phyloP scores from a whole-genome alignment of 2,113 vertebrate species.

The Oreocharis arfaki region DNA sequence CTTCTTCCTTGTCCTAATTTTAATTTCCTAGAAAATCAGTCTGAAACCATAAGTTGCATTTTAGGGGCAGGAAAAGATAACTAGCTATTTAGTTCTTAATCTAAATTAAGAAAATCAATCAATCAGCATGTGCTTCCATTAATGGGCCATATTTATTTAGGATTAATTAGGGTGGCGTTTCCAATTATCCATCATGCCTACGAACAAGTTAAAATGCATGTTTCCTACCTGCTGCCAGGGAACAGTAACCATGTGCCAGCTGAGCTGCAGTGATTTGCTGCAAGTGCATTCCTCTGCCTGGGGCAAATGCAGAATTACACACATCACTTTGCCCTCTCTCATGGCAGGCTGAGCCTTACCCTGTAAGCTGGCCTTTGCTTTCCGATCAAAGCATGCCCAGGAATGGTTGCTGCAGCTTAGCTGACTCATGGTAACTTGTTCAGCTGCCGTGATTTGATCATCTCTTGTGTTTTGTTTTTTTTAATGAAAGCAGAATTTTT shows the following conservation, averaged over 20 bases:
- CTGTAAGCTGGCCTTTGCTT: background rate
- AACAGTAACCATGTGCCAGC: background rate
- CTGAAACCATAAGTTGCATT: background rate
- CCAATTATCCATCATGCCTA: background rate
- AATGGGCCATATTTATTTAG: background rate
- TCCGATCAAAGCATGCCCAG: background rate
- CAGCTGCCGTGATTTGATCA: background rate
- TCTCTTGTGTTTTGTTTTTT: background rate
- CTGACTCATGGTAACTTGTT: conserved; percentile 40
- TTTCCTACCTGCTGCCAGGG: background rate
- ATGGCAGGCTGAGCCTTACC: background rate
- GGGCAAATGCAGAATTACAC: background rate
- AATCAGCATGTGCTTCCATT: background rate
- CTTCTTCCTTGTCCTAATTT: background rate
- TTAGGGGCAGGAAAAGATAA: background rate
- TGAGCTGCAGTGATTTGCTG: background rate
- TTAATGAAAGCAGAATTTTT: background rate
- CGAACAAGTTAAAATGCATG: background rate
- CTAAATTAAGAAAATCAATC: background rate
- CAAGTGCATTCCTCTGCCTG: background rate
- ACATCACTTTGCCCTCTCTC: background rate
- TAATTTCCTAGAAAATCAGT: background rate
- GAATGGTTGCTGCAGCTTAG: background rate
- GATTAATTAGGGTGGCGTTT: background rate
- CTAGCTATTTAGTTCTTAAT: background rate